Base-by-base conservation (phyloP, 2,113 vertebrate genomes). In the Rallus limicola region DNA sequence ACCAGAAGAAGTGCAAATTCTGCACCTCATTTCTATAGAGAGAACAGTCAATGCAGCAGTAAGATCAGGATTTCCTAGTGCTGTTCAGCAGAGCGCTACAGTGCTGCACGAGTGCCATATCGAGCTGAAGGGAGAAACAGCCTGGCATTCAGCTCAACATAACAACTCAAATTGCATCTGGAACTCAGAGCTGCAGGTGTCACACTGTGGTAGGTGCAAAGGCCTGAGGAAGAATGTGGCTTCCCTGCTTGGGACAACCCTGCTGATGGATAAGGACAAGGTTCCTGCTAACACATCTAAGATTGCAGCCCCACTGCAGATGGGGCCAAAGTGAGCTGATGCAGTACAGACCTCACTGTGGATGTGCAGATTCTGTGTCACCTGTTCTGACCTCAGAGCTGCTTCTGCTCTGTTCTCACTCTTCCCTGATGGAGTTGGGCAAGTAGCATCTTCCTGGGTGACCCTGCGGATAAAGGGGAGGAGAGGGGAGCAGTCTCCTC, bases 81-180 rank as follows among this genome's bases (percentile, higher is more conserved):
- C 6, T 1, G 0, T 48, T 82, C 67, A 56, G 29, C 58, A 69
- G 34, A 60, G 42, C 16, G 26, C 24, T 70, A 33, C 19, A 44
- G 64, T 34, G 34, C 68, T 78, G 56, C 23, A 2, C 1, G 62
- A 87, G 25, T 9, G 3, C 4, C 8, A 12, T 20, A 31, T 6
- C 5, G 36, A 24, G 26, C 10, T 53, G n/a, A 52, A 77, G n/a
- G 10, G 64, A 90, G 52, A 28, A 86, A 33, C 88, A 86, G 38
- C 9, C 9, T 2, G 24, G 20, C 15, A 12, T 60, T 44, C 40
- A 48, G 63, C 34, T 76, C 23, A 63, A 13, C 1, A 0, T 64
- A n/a, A 75, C 1, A 2, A 44, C 58, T 59, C 82, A 55, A 31
- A 76, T 20, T 36, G 83, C 55, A 36, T 72, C 33, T 34, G 72